Evolutionary conservation across 2,797 vertebrate species (phyloP).

Genomic region (Pogoniulus pusillus): DNA sequence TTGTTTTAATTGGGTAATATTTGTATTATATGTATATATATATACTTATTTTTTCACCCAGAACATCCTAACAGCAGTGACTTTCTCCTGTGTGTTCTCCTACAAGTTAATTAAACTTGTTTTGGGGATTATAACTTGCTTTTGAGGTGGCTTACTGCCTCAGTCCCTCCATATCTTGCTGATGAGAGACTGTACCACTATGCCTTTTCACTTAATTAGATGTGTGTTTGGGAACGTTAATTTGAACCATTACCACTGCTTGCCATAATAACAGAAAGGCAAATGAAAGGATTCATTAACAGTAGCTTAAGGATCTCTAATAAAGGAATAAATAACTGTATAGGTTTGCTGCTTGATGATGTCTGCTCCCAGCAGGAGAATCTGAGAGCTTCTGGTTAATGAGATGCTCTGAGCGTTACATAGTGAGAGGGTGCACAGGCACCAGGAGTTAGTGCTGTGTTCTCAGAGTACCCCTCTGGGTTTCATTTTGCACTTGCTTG

Average conservation of each 20-base stretch:
- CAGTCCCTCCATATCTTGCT: neutral
- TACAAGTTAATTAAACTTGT: conserved; percentile 39
- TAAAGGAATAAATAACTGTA: conserved; percentile 18
- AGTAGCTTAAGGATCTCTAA: conserved; percentile 6
- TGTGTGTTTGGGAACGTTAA: neutral
- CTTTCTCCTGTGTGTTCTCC: neutral
- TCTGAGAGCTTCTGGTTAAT: neutral
- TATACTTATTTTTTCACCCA: neutral
- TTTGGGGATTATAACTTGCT: neutral
- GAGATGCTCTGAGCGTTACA: neutral
- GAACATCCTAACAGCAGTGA: neutral
- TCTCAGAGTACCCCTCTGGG: neutral
- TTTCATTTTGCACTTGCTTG: conserved; percentile 19
- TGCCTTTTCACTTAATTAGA: conserved; percentile 41
- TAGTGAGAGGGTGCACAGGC: neutral
- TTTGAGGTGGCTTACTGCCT: conserved; percentile 6
- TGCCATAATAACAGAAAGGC: conserved; percentile 27
- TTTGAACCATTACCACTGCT: neutral
- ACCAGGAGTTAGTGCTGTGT: neutral
- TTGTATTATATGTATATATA: neutral
- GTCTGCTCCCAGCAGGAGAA: conserved; percentile 14
- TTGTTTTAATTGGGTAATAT: neutral
- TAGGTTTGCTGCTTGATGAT: conserved; percentile 12
- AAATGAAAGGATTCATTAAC: conserved; percentile 17
- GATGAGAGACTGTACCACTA: neutral